Conservation (phyloP, 1,140 invertebrate genomes). For the Trichomalopsis sarcophagae region DNA sequence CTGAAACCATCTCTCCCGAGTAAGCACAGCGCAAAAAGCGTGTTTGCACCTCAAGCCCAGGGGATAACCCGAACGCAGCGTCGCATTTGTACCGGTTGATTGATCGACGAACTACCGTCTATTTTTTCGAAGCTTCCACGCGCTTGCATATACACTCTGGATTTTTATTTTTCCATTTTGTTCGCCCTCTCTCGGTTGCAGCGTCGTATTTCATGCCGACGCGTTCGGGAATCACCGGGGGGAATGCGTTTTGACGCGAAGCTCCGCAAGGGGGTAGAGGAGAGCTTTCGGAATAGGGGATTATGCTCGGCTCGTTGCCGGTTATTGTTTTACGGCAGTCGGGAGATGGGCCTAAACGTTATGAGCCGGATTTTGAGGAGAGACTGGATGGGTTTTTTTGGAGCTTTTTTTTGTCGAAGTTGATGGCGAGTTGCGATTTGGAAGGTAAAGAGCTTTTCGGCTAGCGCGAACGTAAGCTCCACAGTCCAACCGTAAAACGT, state of each 20-base stretch:
- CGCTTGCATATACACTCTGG: background rate
- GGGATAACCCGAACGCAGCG: background rate
- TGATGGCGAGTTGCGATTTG: no score
- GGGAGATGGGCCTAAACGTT: background rate
- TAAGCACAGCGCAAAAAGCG: no score
- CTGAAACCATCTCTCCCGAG: no score
- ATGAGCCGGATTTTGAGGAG: background rate
- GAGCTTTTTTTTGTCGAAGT: background rate
- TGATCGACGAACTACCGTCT: conserved; percentile 26
- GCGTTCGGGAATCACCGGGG: background rate
- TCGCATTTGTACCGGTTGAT: conserved; percentile 3
- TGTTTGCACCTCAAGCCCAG: no score
- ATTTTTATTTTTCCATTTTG: conserved; percentile 5
- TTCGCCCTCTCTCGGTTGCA: background rate
- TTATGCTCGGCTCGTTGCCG: background rate
- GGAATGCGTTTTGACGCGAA: background rate
- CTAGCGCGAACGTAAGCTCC: no score
- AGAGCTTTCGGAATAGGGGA: background rate
- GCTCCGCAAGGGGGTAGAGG: background rate
- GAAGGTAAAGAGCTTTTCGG: no score
- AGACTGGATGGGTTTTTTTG: no score
- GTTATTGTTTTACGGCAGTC: background rate
- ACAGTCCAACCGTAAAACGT: no score
- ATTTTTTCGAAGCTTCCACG: background rate
- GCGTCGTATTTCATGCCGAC: background rate